phyloP scores from a whole-genome alignment of 2,113 vertebrate genomes.

The Petrocephalus zakoni region DNA sequence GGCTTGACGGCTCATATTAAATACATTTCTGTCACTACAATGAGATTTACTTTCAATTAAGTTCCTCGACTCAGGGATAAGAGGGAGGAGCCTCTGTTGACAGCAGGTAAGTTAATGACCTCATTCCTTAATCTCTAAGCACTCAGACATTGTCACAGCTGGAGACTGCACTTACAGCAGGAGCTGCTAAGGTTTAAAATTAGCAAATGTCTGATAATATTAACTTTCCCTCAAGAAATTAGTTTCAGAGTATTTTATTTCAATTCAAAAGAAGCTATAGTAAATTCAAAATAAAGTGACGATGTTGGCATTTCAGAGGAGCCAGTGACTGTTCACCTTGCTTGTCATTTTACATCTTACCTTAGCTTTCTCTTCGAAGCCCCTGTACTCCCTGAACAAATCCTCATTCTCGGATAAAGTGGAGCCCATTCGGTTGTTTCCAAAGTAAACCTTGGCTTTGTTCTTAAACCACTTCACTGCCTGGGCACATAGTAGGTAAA shows the following conservation, averaged over 20 bases:
- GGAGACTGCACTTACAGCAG: not conserved
- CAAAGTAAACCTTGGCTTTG: slow-evolving; percentile 58
- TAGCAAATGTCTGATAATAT: not conserved
- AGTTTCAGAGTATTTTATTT: no score
- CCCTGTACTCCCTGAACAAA: slow-evolving; percentile 61
- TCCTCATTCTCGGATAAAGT: slow-evolving; percentile 70
- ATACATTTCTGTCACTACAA: not conserved
- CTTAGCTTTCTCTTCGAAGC: slow-evolving; percentile 65
- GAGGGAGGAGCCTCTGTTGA: not conserved
- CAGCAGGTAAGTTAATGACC: not conserved
- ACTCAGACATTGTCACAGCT: not conserved
- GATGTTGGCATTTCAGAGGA: not conserved
- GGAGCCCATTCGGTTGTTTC: slow-evolving; percentile 62
- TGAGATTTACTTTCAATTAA: not conserved
- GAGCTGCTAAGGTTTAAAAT: not conserved
- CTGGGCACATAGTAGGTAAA: slow-evolving; percentile 46
- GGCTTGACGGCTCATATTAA: not conserved
- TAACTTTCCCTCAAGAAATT: not conserved
- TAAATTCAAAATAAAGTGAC: not conserved
- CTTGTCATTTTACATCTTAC: slow-evolving; percentile 52
- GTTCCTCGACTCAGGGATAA: not conserved
- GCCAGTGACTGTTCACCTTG: not conserved
- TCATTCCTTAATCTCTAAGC: not conserved
- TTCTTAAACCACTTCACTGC: slow-evolving; percentile 71
- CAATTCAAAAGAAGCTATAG: not conserved